Evolutionary conservation across 2,113 vertebrate species (phyloP).

Genomic region (Aegithalos caudatus): DNA sequence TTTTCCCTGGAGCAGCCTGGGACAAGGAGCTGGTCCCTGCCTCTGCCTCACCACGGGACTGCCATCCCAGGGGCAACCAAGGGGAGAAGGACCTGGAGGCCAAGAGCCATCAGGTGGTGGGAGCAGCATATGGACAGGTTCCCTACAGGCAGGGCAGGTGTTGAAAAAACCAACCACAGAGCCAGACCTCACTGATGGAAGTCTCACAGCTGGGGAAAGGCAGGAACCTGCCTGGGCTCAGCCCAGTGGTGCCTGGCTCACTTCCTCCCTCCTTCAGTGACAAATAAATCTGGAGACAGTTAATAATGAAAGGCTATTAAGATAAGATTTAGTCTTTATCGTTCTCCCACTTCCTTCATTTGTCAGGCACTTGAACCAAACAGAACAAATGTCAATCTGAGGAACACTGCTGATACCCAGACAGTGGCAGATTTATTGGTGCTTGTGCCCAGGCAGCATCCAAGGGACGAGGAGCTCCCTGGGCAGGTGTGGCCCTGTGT

Average conservation of each 20-base stretch:
- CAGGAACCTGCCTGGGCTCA: background rate
- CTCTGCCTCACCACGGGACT: rapidly evolving
- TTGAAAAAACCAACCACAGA: background rate
- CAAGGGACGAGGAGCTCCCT: background rate
- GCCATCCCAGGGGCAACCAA: background rate
- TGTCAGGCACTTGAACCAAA: background rate
- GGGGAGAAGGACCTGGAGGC: background rate
- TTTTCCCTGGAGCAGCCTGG: background rate
- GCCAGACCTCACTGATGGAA: background rate
- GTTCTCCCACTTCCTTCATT: background rate
- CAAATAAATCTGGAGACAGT: slow-evolving; percentile 14
- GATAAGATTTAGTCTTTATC: slow-evolving; percentile 33
- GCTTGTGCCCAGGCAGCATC: background rate
- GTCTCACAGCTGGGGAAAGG: background rate
- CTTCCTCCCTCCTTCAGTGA: background rate
- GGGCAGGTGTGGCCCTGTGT: background rate
- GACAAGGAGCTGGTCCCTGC: background rate
- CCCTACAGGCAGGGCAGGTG: rapidly evolving
- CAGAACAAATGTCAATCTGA: background rate
- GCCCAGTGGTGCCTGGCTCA: background rate
- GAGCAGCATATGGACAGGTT: background rate
- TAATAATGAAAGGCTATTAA: slow-evolving; percentile 27
- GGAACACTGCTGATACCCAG: background rate
- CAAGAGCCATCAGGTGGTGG: background rate
- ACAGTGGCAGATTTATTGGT: background rate